These are phyloP conservation scores for Varanus salvator DNA, from an alignment of 2,113 vertebrate species.

Conservation along the genomic window DNA sequence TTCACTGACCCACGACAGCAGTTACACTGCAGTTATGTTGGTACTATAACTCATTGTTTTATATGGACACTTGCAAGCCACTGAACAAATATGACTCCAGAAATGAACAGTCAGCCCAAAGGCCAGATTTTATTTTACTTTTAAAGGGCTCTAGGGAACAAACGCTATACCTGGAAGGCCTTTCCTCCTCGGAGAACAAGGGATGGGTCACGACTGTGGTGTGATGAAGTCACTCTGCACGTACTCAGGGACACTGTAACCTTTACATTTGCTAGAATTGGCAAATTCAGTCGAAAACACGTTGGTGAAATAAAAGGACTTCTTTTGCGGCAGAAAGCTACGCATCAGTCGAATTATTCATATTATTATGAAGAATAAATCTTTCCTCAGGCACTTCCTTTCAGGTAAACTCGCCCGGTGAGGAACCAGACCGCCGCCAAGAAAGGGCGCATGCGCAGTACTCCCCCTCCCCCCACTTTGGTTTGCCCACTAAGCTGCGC, in stretches of 20 bases:
- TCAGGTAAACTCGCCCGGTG: neutral
- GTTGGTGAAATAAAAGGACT: neutral
- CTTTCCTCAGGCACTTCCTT: neutral
- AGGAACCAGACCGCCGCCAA: neutral
- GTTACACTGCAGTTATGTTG: neutral
- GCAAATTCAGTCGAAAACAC: neutral
- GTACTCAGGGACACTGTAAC: neutral
- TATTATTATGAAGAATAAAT: no score
- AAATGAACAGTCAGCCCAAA: neutral
- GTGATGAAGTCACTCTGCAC: neutral
- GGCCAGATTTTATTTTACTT: neutral
- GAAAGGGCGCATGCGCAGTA: neutral
- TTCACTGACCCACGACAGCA: neutral
- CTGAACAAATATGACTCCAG: neutral
- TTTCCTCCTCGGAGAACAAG: neutral
- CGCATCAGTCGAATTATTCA: no score
- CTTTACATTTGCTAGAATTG: no score
- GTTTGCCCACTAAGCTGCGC: neutral
- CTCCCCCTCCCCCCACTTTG: no score
- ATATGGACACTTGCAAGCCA: no score
- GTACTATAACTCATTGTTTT: neutral
- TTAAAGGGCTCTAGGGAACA: no score
- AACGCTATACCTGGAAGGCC: neutral
- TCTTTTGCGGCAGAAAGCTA: no score
- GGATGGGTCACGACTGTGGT: neutral